Conservation (phyloP, 1,140 invertebrate genomes). For the Odontomachus brunneus region DNA sequence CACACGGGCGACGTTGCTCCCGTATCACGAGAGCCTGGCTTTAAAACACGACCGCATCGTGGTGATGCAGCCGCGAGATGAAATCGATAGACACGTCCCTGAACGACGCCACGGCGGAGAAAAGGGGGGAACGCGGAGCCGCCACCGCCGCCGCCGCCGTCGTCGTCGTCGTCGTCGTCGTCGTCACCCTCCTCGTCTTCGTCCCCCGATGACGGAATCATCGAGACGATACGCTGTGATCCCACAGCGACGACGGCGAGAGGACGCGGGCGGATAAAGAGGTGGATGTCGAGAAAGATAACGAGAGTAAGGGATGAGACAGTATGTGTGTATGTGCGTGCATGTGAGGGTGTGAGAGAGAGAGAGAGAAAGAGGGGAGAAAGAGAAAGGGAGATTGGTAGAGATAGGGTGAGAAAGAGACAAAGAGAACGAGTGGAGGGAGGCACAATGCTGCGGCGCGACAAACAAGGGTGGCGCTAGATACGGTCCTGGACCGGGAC, state of each 20-base stretch:
- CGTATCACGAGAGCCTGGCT: conserved; percentile 18
- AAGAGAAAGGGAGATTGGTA: neutral
- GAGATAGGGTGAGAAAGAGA: conserved; percentile 23
- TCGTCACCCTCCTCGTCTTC: conserved; percentile 32
- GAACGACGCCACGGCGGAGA: conserved; percentile 71
- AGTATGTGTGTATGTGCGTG: no score
- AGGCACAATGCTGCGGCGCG: conserved; percentile 71
- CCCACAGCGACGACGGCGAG: conserved; percentile 43
- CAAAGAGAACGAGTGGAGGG: conserved; percentile 46
- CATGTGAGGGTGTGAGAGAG: neutral
- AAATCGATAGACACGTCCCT: conserved; percentile 74
- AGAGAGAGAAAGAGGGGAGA: conserved; percentile 7
- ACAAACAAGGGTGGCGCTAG: conserved; percentile 75
- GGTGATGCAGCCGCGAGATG: conserved; percentile 65
- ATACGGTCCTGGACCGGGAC: conserved; percentile 74
- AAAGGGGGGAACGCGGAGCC: conserved; percentile 35
- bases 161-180: conserved; percentile 11
- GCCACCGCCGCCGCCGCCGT: conserved; percentile 32
- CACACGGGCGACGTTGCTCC: neutral
- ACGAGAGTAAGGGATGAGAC: conserved; percentile 19
- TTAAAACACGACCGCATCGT: conserved; percentile 60
- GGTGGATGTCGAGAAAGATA: conserved; percentile 19
- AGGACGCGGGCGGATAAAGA: conserved; percentile 41
- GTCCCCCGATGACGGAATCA: conserved; percentile 67
- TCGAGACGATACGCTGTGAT: conserved; percentile 69